A percentile compares a stretch with the other conserved stretches of the same genome.
Conservation (phyloP, 2,113 vertebrate genomes). For the Dicentrarchus labrax region DNA sequence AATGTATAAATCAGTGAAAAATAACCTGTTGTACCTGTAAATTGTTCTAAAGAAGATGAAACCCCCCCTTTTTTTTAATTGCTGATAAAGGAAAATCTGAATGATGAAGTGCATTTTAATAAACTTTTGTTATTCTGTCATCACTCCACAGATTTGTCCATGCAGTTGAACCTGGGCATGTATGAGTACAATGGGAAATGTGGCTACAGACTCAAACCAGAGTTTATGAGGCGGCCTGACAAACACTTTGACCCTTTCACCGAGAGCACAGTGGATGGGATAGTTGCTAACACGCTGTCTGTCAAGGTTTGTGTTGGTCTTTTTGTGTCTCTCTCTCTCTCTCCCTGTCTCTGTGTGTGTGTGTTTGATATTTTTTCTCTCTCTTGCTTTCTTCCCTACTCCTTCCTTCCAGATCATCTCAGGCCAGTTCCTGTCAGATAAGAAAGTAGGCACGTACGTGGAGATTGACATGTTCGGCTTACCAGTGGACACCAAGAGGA, state of each 20-base stretch:
- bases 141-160: constrained; percentile 90
- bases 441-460: constrained; percentile 95
- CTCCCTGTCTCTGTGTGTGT: not conserved
- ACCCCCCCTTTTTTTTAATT: not conserved
- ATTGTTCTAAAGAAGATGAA: not conserved
- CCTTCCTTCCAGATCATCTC: constrained; percentile 92
- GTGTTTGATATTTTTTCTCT: too few species aligned
- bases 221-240: constrained; percentile 97
- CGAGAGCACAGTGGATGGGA: constrained; percentile 96
- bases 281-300: constrained; percentile 97
- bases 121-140: not conserved
- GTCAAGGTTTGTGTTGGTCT: constrained; percentile 87
- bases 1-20: not conserved
- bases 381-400: not conserved
- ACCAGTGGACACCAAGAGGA: constrained; percentile 96
- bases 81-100: not conserved
- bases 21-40: not conserved
- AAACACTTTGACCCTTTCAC: constrained; percentile 99
- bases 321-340: not conserved
- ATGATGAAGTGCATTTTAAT: not conserved
- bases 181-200: constrained; percentile 98
- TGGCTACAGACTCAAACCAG: constrained; percentile 95
- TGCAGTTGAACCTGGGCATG: constrained; percentile 99
- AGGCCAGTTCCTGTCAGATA: constrained; percentile 97
- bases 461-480: constrained; percentile 99